phyloP scores from a whole-genome alignment of 2,113 vertebrate species.

The Archilochus colubris region DNA sequence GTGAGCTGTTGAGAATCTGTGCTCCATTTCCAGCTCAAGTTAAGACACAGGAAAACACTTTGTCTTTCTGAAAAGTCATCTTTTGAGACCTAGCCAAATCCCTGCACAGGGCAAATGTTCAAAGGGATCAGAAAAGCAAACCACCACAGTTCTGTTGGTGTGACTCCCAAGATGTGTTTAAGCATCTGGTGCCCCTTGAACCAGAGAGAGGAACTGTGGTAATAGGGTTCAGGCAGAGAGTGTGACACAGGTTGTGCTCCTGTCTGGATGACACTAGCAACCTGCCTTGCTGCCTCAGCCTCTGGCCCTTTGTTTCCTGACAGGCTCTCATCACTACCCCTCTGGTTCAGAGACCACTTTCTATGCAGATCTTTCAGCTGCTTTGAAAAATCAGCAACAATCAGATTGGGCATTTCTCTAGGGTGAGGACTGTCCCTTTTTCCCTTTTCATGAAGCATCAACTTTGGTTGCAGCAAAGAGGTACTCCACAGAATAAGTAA shows the following conservation, averaged over 20 bases:
- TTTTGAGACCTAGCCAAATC: neutral
- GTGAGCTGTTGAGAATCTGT: neutral
- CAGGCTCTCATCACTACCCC: neutral
- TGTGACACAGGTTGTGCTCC: neutral
- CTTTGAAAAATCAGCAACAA: neutral
- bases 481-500: neutral
- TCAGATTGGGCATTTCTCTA: neutral
- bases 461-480: neutral
- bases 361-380: neutral
- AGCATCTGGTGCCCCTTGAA: neutral
- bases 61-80: neutral
- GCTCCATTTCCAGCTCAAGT: neutral
- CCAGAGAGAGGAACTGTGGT: neutral
- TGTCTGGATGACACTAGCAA: neutral
- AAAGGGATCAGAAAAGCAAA: neutral
- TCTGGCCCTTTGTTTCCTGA: neutral
- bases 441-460: neutral
- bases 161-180: neutral
- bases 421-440: neutral
- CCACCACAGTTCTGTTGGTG: fast-evolving
- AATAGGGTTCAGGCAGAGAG: neutral
- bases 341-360: neutral
- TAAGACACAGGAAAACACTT: neutral
- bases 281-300: neutral
- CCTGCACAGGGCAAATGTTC: neutral